Percentiles rank a stretch among this genome's conserved stretches.
Evolutionary conservation across 2,113 vertebrate species (phyloP).

Genomic region (Seriola dumerili): DNA sequence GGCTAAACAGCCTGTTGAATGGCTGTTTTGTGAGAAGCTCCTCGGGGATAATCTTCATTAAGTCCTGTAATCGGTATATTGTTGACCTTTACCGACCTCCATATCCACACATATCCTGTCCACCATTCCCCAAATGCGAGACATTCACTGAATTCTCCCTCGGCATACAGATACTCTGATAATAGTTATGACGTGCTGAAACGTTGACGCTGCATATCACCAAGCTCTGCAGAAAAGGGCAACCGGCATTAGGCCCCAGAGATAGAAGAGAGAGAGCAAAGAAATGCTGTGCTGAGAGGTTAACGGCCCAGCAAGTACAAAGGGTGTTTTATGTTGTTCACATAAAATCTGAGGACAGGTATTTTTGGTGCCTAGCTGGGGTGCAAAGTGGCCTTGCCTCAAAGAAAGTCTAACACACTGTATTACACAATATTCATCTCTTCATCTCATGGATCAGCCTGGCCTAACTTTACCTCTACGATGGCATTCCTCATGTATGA

Average conservation of each 20-base stretch:
- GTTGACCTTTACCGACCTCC: slow-evolving; percentile 18
- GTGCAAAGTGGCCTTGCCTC: slow-evolving; percentile 37
- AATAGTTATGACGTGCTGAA: slow-evolving; percentile 20
- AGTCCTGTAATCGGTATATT: not conserved
- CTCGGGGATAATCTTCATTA: slow-evolving; percentile 15
- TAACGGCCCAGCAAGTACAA: slow-evolving; percentile 67
- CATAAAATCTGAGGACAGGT: slow-evolving; percentile 64
- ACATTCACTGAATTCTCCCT: slow-evolving; percentile 13
- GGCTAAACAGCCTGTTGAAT: slow-evolving; percentile 14
- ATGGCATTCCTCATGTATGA: slow-evolving; percentile 41
- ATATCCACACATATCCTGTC: slow-evolving; percentile 13
- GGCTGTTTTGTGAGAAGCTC: slow-evolving; percentile 12
- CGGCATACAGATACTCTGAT: not conserved
- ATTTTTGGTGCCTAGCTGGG: slow-evolving; percentile 62
- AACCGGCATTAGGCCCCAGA: slow-evolving; percentile 30
- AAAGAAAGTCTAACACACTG: slow-evolving; percentile 30
- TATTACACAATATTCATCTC: slow-evolving; percentile 13
- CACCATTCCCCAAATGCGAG: slow-evolving; percentile 1
- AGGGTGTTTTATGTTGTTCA: slow-evolving; percentile 66
- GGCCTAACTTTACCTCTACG: slow-evolving; percentile 41
- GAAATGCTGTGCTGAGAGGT: slow-evolving; percentile 50
- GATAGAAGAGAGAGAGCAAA: slow-evolving; percentile 36
- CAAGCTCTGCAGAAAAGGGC: slow-evolving; percentile 20
- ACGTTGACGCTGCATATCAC: slow-evolving; percentile 38
- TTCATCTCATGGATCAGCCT: slow-evolving; percentile 23